Evolutionary conservation across 2,113 vertebrate species (phyloP).

Genomic region (Podocnemis expansa): DNA sequence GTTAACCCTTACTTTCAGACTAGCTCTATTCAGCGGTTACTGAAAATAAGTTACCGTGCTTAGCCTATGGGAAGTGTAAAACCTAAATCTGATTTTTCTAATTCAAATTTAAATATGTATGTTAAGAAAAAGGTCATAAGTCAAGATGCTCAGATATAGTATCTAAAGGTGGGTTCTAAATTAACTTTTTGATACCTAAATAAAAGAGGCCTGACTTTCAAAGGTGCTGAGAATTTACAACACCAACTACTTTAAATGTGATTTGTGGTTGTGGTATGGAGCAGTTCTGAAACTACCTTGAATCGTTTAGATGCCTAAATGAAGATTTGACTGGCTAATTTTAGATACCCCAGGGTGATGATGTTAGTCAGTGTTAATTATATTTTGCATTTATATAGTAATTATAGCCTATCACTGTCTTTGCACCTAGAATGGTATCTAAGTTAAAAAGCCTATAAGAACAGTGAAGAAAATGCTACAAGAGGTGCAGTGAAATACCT

Average conservation of each 20-base stretch:
- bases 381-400: not conserved
- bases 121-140: not conserved
- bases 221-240: not conserved
- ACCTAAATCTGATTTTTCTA: not conserved
- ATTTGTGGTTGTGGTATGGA: not conserved
- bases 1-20: not conserved
- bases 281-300: not conserved
- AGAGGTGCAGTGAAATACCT: not conserved
- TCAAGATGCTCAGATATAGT: not conserved
- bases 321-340: not conserved
- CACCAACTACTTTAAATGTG: not conserved
- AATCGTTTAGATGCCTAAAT: not conserved
- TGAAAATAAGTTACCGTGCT: not conserved
- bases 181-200: not conserved
- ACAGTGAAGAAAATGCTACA: not conserved
- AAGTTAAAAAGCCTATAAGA: not conserved
- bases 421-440: not conserved
- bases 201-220: not conserved
- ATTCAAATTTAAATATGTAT: not conserved
- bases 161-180: not conserved
- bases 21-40: not conserved
- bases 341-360: not conserved
- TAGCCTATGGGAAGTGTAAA: not conserved
- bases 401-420: fast-evolving
- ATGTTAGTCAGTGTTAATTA: not conserved